These are phyloP conservation scores for Camelus dromedarius DNA, from an alignment of 2,113 vertebrate genomes.

Conservation along the genomic window DNA sequence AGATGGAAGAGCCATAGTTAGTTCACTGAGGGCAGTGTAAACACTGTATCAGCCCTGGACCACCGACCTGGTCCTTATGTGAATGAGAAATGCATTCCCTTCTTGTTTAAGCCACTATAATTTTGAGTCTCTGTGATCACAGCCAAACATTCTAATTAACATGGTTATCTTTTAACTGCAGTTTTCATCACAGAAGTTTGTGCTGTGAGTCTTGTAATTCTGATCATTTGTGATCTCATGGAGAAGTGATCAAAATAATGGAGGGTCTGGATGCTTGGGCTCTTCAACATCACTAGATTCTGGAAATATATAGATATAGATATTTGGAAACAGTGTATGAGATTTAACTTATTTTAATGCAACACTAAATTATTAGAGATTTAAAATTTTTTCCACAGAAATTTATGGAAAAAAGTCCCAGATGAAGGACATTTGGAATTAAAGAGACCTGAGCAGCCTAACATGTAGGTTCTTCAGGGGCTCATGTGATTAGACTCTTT, in stretches of 20 bases:
- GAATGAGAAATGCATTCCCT: neutral
- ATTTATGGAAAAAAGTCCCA: neutral
- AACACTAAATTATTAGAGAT: neutral
- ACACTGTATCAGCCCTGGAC: neutral
- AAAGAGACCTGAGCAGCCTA: neutral
- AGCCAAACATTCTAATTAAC: neutral
- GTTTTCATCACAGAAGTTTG: neutral
- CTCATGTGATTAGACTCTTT: neutral
- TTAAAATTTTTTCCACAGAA: neutral
- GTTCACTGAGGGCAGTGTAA: neutral
- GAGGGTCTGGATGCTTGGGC: neutral
- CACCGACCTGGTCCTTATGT: neutral
- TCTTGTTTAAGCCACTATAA: neutral
- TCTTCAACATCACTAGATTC: neutral
- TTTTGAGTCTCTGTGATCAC: neutral
- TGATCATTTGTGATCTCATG: neutral
- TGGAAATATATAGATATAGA: neutral
- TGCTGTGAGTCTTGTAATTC: neutral
- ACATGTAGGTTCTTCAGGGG: neutral
- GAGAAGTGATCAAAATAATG: neutral
- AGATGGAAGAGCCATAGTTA: neutral
- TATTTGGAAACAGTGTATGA: neutral
- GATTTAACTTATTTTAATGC: neutral
- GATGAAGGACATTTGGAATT: neutral
- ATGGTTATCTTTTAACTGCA: neutral